These are phyloP conservation scores for Scaptomyza graminum DNA, from an alignment of 1,140 invertebrate genomes.

Conservation along the genomic window DNA sequence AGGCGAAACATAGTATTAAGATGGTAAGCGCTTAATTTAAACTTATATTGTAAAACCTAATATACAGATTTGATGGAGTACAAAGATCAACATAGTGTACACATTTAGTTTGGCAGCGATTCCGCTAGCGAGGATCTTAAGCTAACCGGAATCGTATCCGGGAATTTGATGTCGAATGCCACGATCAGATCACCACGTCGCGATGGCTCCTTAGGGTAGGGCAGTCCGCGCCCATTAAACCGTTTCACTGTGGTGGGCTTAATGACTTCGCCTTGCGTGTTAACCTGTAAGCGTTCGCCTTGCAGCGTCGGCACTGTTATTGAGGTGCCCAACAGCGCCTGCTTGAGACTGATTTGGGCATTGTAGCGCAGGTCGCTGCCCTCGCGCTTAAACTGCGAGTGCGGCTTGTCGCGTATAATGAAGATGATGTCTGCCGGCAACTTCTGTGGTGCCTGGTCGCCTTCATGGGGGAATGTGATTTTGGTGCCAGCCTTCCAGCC, in stretches of 20 bases:
- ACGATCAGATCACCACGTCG: slow-evolving; percentile 94
- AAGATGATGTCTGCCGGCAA: slow-evolving; percentile 98
- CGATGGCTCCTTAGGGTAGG: slow-evolving; percentile 92
- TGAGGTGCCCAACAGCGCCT: slow-evolving; percentile 91
- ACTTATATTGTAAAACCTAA: slow-evolving; percentile 32
- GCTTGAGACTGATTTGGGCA: slow-evolving; percentile 91
- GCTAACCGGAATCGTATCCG: slow-evolving; percentile 88
- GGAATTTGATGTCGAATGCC: slow-evolving; percentile 95
- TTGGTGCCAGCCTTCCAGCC: slow-evolving; percentile 98
- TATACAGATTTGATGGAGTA: slow-evolving; percentile 29
- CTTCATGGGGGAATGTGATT: slow-evolving; percentile 97
- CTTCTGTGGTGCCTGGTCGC: slow-evolving; percentile 93
- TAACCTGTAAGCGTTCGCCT: slow-evolving; percentile 89
- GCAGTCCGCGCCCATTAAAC: slow-evolving; percentile 92
- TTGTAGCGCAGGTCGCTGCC: slow-evolving; percentile 93
- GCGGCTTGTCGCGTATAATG: slow-evolving; percentile 96
- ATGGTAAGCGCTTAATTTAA: slow-evolving; percentile 31
- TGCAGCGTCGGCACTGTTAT: slow-evolving; percentile 92
- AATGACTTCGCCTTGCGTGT: slow-evolving; percentile 89
- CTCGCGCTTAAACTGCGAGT: slow-evolving; percentile 93
- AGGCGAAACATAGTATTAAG: slow-evolving; percentile 6
- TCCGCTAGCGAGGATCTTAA: slow-evolving; percentile 90
- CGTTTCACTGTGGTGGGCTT: slow-evolving; percentile 91
- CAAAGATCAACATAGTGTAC: slow-evolving; percentile 17
- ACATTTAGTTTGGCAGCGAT: slow-evolving; percentile 86